phyloP scores from a whole-genome alignment of 2,888 invertebrate species.

The Drosophila anomalata region DNA sequence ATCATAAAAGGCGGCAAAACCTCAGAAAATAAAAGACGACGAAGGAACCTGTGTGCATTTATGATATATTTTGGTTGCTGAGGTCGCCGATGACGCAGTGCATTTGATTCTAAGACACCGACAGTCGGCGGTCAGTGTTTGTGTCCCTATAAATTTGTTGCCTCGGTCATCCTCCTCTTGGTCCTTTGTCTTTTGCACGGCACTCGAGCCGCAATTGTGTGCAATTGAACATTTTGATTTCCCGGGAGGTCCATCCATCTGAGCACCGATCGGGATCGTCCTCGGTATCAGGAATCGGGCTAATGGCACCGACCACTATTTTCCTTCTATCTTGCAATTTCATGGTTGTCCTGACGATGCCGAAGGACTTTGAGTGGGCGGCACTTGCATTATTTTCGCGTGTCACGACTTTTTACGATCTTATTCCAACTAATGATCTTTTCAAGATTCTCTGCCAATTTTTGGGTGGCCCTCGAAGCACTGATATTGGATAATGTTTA shows the following conservation, averaged over 20 bases:
- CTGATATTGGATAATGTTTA: constrained; percentile 55
- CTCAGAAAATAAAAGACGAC: constrained; percentile 57
- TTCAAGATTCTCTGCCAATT: constrained; percentile 44
- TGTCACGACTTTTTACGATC: constrained; percentile 75
- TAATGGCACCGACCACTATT: constrained; percentile 16
- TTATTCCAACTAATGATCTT: constrained; percentile 74
- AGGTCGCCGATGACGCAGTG: constrained; percentile 66
- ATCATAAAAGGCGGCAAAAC: constrained; percentile 66
- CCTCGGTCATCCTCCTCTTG: constrained; percentile 47
- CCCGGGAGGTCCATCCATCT: constrained; percentile 64
- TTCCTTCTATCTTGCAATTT: constrained; percentile 55
- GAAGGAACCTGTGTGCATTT: constrained; percentile 69
- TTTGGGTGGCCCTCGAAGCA: constrained; percentile 37
- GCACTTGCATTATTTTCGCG: constrained; percentile 67
- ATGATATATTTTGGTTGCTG: constrained; percentile 65
- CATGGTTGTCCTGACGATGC: constrained; percentile 60
- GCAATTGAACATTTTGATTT: constrained; percentile 71
- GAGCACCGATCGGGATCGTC: constrained; percentile 5
- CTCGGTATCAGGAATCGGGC: neutral
- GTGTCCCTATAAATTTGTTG: constrained; percentile 65
- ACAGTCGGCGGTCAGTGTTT: constrained; percentile 51
- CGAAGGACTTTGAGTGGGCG: constrained; percentile 48
- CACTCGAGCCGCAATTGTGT: constrained; percentile 65
- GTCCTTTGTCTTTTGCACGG: constrained; percentile 59
- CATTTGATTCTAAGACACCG: constrained; percentile 47